Evolutionary conservation across 2,888 invertebrate species (phyloP), one percentile per base, ranked within the genome.

Genomic region (Chloromyia formosa): DNA sequence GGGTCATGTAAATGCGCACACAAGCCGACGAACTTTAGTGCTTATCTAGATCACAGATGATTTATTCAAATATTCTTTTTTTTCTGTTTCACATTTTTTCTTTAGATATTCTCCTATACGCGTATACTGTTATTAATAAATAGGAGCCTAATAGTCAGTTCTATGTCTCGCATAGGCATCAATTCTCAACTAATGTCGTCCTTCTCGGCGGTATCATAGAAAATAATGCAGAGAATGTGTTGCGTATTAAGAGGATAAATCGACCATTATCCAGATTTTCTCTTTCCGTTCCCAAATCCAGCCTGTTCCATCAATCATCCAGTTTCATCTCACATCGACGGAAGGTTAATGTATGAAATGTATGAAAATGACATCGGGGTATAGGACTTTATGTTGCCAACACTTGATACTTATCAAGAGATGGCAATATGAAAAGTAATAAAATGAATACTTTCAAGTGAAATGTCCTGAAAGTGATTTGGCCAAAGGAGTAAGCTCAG

Each of bases 191-290:
- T 62, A 62, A 62, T 53, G 53, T 23, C 27, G 53, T 68, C 68
- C 45, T 53, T 27, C 14, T 64, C 40, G 23, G 45, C 27, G 27
- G 68, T 68, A 68, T 68, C 68, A 49, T 53, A 16, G 53, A 62
- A 62, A 42, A 18, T 62, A 62, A 62, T 62, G 42, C 42, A 23
- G n/a, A 42, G 42, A 62, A 62, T 62, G 62, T 62, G 62, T 62
- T 62, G 62, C 62, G 53, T 62, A 62, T 62, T 42, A 62, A 35
- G 42, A 12, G 62, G 62, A 62, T 62, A 42, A 42, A 62, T 62
- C 62, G 62, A 40, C 62, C n/a, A 62, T 62, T 62, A 62, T 42
- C 62, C 62, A 62, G 62, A 62, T 62, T 62, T 60, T 60, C 14
- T 27, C 20, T 20, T 16, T 2, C 20, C 16, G 58, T 58, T 20